Percentiles rank a stretch among this genome's conserved stretches.
Conservation (phyloP, 2,113 vertebrate species). For the Gymnogyps californianus region DNA sequence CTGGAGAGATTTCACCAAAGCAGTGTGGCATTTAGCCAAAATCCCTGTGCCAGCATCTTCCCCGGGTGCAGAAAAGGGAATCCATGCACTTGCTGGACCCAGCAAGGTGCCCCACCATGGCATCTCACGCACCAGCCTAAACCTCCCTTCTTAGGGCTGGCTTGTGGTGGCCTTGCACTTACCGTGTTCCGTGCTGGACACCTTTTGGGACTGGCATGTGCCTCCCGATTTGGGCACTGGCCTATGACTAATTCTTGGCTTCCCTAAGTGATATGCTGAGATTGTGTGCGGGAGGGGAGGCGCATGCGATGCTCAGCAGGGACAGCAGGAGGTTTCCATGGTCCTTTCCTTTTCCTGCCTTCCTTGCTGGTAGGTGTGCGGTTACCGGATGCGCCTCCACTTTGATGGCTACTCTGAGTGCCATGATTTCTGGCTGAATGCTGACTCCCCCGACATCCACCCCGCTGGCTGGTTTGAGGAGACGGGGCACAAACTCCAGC, state of each 20-base stretch:
- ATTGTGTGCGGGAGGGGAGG: background rate
- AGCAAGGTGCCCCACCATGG: background rate
- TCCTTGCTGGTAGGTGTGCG: slow-evolving; percentile 82
- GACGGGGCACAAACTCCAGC: slow-evolving; percentile 92
- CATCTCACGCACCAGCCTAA: background rate
- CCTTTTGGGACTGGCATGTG: background rate
- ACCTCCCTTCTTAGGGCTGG: background rate
- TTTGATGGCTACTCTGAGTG: slow-evolving; percentile 97
- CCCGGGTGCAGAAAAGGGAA: background rate
- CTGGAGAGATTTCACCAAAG: background rate
- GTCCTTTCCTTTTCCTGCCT: background rate
- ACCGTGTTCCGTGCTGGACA: background rate
- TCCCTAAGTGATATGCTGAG: background rate
- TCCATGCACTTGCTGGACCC: background rate
- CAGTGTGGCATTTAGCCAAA: background rate
- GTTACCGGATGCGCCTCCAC: slow-evolving; percentile 92
- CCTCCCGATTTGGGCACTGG: background rate
- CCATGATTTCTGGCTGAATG: slow-evolving; percentile 98
- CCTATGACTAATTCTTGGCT: background rate
- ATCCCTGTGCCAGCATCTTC: background rate
- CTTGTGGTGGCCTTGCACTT: background rate
- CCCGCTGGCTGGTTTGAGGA: slow-evolving; percentile 93
- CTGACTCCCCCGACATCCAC: slow-evolving; percentile 91
- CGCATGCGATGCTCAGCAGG: fast-evolving
- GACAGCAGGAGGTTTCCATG: background rate